phyloP scores from a whole-genome alignment of 1,140 invertebrate species.

The Nasonia longicornis region DNA sequence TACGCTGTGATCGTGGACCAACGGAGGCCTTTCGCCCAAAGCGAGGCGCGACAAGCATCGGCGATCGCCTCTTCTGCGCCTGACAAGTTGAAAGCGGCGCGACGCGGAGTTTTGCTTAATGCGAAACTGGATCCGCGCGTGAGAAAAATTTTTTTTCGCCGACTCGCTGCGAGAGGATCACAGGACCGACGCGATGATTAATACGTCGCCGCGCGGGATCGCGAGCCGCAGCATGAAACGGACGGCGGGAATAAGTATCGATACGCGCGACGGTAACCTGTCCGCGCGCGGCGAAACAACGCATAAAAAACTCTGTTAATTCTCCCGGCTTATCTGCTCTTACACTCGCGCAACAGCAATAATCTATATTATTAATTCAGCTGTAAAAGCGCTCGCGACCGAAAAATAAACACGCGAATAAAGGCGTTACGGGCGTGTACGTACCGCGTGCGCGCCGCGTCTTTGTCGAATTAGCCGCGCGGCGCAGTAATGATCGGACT shows the following conservation, averaged over 20 bases:
- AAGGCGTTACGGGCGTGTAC: background rate
- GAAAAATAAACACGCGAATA: background rate
- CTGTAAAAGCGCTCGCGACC: background rate
- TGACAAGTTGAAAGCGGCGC: background rate
- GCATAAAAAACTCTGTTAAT: constrained; percentile 18
- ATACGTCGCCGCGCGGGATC: background rate
- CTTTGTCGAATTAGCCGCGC: background rate
- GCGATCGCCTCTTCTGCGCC: background rate
- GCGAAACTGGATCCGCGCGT: background rate
- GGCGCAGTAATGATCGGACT: background rate
- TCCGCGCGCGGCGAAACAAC: background rate
- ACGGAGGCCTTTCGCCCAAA: background rate
- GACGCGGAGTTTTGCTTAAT: background rate
- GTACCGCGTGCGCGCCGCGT: too few species aligned
- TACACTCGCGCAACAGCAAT: background rate
- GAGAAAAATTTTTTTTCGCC: background rate
- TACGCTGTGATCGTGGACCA: too few species aligned
- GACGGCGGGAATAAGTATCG: background rate
- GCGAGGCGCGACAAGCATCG: background rate
- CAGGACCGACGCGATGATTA: background rate
- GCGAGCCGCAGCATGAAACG: background rate
- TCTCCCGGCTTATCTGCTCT: background rate
- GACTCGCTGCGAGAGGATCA: background rate
- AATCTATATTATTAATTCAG: constrained; percentile 29
- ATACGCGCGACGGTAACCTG: background rate